Conservation (phyloP, 2,113 vertebrate genomes). For the Parus major region DNA sequence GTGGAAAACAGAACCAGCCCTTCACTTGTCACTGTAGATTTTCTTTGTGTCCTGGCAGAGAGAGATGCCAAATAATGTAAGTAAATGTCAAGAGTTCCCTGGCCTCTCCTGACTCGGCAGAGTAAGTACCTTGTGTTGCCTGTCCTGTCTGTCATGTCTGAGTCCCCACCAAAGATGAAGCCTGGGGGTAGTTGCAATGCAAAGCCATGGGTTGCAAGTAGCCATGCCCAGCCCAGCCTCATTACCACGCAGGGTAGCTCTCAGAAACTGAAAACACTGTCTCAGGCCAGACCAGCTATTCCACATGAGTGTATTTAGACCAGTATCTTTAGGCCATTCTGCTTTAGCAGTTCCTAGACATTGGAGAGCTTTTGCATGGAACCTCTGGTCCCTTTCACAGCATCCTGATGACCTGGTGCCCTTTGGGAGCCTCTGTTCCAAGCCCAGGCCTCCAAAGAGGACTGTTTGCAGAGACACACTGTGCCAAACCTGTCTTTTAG, state of each 20-base stretch:
- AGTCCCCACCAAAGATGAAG: not conserved
- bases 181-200: not conserved
- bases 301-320: not conserved
- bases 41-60: not conserved
- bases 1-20: not conserved
- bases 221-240: not conserved
- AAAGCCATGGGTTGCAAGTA: not conserved
- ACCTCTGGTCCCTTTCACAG: not conserved
- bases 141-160: not conserved
- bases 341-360: not conserved
- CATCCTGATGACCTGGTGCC: accelerated
- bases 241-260: not conserved
- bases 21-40: not conserved
- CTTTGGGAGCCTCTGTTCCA: not conserved
- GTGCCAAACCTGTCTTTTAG: not conserved
- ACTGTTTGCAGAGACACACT: accelerated
- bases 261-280: not conserved
- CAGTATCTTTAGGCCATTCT: not conserved
- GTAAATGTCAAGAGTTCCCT: not conserved
- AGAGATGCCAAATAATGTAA: not conserved
- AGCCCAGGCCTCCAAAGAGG: not conserved
- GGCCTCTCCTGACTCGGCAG: not conserved
- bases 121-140: not conserved
- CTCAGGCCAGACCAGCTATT: not conserved
- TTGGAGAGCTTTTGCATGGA: accelerated